Evolutionary conservation across 2,113 vertebrate species (phyloP), one percentile per base, ranked within the genome.

Genomic region (Ailurus styani): DNA sequence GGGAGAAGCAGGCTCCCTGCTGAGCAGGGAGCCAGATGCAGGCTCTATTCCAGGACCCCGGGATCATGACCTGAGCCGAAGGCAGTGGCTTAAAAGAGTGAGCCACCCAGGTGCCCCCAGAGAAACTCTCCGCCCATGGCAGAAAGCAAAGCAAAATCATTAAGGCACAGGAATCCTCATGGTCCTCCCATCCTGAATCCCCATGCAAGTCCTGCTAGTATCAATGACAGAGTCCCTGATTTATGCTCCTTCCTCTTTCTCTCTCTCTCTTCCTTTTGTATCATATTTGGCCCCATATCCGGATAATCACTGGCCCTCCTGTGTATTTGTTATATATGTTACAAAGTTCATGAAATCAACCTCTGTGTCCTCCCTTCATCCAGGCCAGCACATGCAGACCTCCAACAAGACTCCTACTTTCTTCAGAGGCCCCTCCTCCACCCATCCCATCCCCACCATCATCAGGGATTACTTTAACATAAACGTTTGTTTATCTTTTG

Each of bases 331-430:
- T 87, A 66, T 11, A 23, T 47, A 87, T 17, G 23, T 87, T 79
- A 91, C 25, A 55, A 47, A 25, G 62, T 50, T 64, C 50, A 93
- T 18, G 34, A 94, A 75, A 79, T 78, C 89, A 47, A 23, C 31
- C 34, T 50, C 17, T 31, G 23, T 23, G 0, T 54, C 21, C 18
- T 87, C n/a, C 54, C 14, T 47, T 45, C 55, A 17, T 21, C 20
- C 3, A 25, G 13, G 20, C 34, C 66, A 7, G 42, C 21, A 7
- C 3, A 0, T 5, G 66, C 6, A 3, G n/a, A 10, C n/a, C 15
- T 85, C 27, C 78, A 40, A 47, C 37, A 87, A 52, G 29, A 31
- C 42, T 45, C 25, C 66, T 15, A 0, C 14, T 31, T 50, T 62
- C 62, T 31, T 29, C n/a, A 34, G 11, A 62, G 37, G 54, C 15